Evolutionary conservation across 2,888 invertebrate species (phyloP).

Genomic region (Perizoma affinitatum): DNA sequence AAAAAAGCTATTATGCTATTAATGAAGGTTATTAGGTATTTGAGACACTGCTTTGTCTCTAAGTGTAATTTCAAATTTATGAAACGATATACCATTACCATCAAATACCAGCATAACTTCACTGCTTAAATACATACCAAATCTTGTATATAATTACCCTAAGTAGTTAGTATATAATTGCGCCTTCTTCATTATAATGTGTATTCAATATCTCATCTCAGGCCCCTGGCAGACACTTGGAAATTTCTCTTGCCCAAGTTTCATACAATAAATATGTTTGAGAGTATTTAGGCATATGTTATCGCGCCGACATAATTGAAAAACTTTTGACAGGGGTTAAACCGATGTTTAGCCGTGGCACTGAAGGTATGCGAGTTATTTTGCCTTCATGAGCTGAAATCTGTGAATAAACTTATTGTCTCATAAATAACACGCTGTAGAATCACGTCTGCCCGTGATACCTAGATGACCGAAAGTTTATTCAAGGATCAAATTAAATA

Average conservation of each 20-base stretch:
- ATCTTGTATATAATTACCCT: neutral
- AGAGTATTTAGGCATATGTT: constrained; percentile 56
- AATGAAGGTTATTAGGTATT: too few species aligned
- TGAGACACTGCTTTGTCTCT: too few species aligned
- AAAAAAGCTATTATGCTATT: too few species aligned
- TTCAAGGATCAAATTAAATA: too few species aligned
- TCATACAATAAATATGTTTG: constrained; percentile 67
- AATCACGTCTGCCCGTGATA: too few species aligned
- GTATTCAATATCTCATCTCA: constrained; percentile 27
- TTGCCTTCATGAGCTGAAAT: constrained; percentile 20
- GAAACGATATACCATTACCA: too few species aligned
- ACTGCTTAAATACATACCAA: neutral
- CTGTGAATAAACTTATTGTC: constrained; percentile 9
- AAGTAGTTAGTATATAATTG: constrained; percentile 21
- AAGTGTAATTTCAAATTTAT: too few species aligned
- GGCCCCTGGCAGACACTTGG: constrained; percentile 33
- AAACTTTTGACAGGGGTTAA: constrained; percentile 77
- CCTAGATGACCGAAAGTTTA: too few species aligned
- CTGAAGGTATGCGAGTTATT: constrained; percentile 18
- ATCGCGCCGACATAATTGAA: constrained; percentile 74
- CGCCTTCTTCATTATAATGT: constrained; percentile 7
- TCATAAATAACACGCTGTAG: constrained; percentile 3
- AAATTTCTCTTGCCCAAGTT: constrained; percentile 47
- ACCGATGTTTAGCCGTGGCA: constrained; percentile 42
- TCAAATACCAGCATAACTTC: too few species aligned